Evolutionary conservation across 2,888 invertebrate genomes (phyloP).

Genomic region (Cheilosia pagana): DNA sequence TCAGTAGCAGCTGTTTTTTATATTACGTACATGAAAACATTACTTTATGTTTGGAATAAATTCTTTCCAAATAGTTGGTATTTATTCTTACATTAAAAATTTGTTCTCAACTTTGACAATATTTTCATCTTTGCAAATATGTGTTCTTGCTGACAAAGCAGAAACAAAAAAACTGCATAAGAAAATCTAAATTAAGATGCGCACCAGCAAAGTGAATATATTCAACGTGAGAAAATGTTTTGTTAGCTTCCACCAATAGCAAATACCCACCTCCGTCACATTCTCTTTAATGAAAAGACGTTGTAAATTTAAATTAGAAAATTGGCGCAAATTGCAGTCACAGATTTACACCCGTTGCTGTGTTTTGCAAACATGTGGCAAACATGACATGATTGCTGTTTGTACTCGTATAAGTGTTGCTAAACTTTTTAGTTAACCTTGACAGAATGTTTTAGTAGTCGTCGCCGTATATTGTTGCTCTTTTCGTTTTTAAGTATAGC

Average conservation of each 20-base stretch:
- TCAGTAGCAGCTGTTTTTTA: too few species aligned
- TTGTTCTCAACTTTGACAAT: not conserved
- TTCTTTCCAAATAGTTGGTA: too few species aligned
- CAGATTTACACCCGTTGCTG: not conserved
- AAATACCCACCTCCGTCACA: not conserved
- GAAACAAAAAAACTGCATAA: slow-evolving; percentile 12
- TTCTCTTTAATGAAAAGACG: slow-evolving; percentile 39
- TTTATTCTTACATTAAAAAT: not conserved
- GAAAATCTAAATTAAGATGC: slow-evolving; percentile 51
- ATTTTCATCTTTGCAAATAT: slow-evolving; percentile 23
- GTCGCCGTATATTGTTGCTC: not conserved
- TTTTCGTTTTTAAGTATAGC: not conserved
- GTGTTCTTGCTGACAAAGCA: not conserved
- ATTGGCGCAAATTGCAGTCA: slow-evolving; percentile 50
- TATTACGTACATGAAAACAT: too few species aligned
- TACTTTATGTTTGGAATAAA: too few species aligned
- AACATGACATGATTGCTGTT: slow-evolving; percentile 3
- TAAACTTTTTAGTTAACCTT: slow-evolving; percentile 29
- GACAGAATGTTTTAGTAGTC: slow-evolving; percentile 5
- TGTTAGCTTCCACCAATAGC: not conserved
- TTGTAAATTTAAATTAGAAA: slow-evolving; percentile 60
- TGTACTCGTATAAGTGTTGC: slow-evolving; percentile 5
- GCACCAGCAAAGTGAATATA: not conserved
- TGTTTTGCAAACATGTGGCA: slow-evolving; percentile 6
- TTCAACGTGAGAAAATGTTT: slow-evolving; percentile 35